A percentile compares a stretch with the other conserved stretches of the same genome.
Conservation (phyloP, 2,888 invertebrate genomes). For the Mylabris sibirica region DNA sequence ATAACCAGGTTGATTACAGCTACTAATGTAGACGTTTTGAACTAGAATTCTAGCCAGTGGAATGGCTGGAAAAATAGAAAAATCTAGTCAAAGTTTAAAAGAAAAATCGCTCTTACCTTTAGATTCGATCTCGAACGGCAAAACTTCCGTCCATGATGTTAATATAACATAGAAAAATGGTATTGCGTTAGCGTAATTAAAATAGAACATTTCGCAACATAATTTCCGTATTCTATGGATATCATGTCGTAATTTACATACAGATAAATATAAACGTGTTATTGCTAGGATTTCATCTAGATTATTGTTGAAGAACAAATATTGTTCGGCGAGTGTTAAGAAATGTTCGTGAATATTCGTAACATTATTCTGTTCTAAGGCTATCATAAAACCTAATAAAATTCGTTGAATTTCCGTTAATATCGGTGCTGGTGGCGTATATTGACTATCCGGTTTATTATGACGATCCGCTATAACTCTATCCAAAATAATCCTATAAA, state of each 20-base stretch:
- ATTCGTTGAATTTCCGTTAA: conserved; percentile 60
- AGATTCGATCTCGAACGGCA: conserved; percentile 56
- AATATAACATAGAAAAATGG: conserved; percentile 58
- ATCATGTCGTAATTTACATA: conserved; percentile 54
- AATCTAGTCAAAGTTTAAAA: conserved; percentile 12
- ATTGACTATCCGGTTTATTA: conserved; percentile 53
- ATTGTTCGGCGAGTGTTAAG: conserved; percentile 43
- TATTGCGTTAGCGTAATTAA: conserved; percentile 55
- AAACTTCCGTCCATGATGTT: conserved; percentile 61
- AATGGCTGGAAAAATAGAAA: conserved; percentile 51
- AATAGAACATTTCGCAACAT: conserved; percentile 61
- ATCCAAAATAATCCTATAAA: conserved; percentile 47
- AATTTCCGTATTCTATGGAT: conserved; percentile 59
- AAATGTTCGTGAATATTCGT: conserved; percentile 44
- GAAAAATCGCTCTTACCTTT: conserved; percentile 29
- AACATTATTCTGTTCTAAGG: conserved; percentile 50
- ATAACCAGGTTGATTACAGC: conserved; percentile 46
- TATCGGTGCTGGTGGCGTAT: conserved; percentile 61
- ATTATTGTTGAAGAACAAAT: conserved; percentile 33
- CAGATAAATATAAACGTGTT: conserved; percentile 49
- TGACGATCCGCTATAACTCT: conserved; percentile 42
- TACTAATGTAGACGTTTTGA: conserved; percentile 53
- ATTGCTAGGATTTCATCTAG: conserved; percentile 40
- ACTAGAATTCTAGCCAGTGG: conserved; percentile 58
- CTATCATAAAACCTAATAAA: conserved; percentile 56